Percentiles rank a stretch among this genome's conserved stretches.
These are phyloP conservation scores for Mizuhopecten yessoensis DNA, from an alignment of 1,140 invertebrate genomes.

Conservation along the genomic window DNA sequence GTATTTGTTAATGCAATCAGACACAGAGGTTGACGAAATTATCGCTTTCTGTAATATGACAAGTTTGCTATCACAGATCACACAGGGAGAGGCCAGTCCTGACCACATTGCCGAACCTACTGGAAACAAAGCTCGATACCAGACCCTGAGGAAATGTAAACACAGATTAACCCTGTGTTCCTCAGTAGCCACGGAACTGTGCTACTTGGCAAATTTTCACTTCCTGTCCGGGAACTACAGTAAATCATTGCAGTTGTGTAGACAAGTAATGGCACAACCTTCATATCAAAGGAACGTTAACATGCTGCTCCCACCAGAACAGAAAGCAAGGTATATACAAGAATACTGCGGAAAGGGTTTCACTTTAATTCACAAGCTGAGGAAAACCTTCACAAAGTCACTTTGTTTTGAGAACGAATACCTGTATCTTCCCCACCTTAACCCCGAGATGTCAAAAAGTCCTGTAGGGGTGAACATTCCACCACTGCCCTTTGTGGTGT, in stretches of 20 bases:
- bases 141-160: background rate
- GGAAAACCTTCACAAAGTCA: background rate
- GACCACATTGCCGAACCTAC: background rate
- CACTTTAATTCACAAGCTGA: background rate
- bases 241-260: background rate
- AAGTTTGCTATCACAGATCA: background rate
- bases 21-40: background rate
- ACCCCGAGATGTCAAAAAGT: background rate
- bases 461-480: background rate
- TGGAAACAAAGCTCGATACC: background rate
- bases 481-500: background rate
- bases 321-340: background rate
- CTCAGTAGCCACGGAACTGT: background rate
- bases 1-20: background rate
- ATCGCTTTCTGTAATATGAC: background rate
- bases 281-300: background rate
- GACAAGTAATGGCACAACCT: background rate
- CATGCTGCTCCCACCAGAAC: background rate
- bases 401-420: background rate
- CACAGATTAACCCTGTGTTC: background rate
- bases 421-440: background rate
- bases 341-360: background rate
- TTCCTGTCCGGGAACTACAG: background rate
- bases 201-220: slow-evolving; percentile 22
- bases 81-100: background rate